Conservation (phyloP, 2,113 vertebrate species). For the Pelusios castaneus region DNA sequence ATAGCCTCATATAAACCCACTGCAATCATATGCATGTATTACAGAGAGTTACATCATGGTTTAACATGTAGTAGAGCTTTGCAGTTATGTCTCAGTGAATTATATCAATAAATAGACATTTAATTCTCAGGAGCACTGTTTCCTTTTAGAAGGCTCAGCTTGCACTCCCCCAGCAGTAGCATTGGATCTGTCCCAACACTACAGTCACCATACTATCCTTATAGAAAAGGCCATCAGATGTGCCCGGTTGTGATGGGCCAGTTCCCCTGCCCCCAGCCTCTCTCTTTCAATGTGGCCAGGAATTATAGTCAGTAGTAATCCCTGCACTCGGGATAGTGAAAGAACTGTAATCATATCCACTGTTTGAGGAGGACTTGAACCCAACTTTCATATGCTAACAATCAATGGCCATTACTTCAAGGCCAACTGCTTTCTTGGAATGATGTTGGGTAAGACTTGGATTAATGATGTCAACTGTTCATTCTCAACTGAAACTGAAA, state of each 20-base stretch:
- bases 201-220: background rate
- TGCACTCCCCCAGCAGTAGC: background rate
- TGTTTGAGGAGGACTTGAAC: too few species aligned
- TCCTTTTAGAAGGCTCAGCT: background rate
- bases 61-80: background rate
- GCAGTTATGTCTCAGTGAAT: background rate
- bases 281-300: background rate
- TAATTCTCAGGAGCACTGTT: background rate
- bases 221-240: background rate
- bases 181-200: background rate
- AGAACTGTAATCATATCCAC: too few species aligned
- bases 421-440: background rate
- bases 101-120: background rate
- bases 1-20: too few species aligned
- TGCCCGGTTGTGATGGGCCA: rapidly evolving
- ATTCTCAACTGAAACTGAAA: background rate
- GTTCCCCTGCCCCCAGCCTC: background rate
- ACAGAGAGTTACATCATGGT: background rate
- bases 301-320: background rate
- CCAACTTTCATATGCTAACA: background rate
- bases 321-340: too few species aligned
- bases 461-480: background rate
- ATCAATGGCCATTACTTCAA: background rate
- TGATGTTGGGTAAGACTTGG: background rate
- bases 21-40: background rate